Conservation (phyloP, 2,888 invertebrate species). For the Ornithoptera alexandrae region DNA sequence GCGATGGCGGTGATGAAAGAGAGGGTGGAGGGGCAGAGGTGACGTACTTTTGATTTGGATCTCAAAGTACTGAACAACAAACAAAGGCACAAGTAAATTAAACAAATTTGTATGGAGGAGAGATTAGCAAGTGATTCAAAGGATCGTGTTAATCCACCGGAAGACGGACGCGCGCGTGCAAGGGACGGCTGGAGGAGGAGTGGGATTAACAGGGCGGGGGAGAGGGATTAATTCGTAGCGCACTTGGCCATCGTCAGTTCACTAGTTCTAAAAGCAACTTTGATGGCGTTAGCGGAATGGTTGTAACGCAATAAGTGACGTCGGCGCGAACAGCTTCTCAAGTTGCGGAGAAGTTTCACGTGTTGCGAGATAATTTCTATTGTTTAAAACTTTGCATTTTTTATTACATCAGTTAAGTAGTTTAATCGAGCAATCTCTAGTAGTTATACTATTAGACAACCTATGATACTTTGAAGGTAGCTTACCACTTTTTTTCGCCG, state of each 20-base stretch:
- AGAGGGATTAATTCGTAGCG: slow-evolving; percentile 1
- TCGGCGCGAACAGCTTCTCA: not conserved
- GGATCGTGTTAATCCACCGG: slow-evolving; percentile 19
- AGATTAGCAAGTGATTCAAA: not conserved
- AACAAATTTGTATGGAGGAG: not conserved
- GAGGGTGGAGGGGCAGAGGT: no score
- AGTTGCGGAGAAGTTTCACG: not conserved
- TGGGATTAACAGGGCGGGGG: slow-evolving; percentile 9
- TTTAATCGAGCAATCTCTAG: no score
- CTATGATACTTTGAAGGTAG: no score
- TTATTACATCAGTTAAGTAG: no score
- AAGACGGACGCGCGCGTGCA: not conserved
- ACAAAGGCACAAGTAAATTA: not conserved
- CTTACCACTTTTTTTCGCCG: no score
- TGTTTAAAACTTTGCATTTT: no score
- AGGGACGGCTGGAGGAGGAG: no score
- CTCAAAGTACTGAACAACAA: no score
- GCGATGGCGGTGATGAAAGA: no score
- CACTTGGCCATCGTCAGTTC: slow-evolving; percentile 2
- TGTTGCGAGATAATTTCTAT: no score
- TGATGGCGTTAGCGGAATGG: not conserved
- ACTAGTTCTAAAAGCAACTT: slow-evolving; percentile 6
- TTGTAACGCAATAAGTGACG: not conserved
- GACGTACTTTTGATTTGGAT: no score
- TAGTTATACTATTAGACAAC: no score